Evolutionary conservation across 1,140 invertebrate species (phyloP).

Genomic region (Apolygus lucorum): DNA sequence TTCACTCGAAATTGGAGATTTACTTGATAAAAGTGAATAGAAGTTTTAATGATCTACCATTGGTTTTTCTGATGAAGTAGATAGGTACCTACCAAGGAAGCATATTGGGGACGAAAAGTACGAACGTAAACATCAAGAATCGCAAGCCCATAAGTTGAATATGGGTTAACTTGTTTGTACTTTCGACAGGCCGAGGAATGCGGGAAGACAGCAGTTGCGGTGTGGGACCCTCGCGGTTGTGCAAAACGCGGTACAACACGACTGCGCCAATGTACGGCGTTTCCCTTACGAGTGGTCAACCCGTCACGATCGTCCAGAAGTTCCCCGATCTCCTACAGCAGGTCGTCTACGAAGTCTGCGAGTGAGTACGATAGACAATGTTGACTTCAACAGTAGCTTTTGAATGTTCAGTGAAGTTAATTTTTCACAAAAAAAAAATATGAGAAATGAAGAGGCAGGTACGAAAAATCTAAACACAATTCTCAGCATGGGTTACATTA

Average conservation of each 20-base stretch:
- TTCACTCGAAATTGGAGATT: no score
- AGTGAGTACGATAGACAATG: constrained; percentile 43
- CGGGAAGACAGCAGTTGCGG: constrained; percentile 38
- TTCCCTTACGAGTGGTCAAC: constrained; percentile 80
- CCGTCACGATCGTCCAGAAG: constrained; percentile 88
- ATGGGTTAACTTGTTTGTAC: no score
- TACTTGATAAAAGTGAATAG: no score
- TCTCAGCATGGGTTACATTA: neutral
- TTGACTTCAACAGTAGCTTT: constrained; percentile 1
- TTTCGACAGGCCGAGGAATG: constrained; percentile 33
- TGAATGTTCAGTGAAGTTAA: neutral
- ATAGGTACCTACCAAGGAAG: no score
- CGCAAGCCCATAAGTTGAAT: neutral
- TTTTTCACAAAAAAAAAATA: neutral
- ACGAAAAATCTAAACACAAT: constrained; percentile 3
- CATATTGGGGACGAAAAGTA: no score
- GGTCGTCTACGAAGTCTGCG: constrained; percentile 83
- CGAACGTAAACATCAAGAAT: neutral
- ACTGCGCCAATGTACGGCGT: constrained; percentile 89
- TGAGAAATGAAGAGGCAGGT: neutral
- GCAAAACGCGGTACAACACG: constrained; percentile 81
- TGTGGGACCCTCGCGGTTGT: constrained; percentile 63
- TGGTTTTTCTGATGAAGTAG: no score
- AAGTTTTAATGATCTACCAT: no score
- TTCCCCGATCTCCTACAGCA: constrained; percentile 89